Base-by-base conservation (phyloP, 2,888 invertebrate genomes). In the Mactromeris polynyma region DNA sequence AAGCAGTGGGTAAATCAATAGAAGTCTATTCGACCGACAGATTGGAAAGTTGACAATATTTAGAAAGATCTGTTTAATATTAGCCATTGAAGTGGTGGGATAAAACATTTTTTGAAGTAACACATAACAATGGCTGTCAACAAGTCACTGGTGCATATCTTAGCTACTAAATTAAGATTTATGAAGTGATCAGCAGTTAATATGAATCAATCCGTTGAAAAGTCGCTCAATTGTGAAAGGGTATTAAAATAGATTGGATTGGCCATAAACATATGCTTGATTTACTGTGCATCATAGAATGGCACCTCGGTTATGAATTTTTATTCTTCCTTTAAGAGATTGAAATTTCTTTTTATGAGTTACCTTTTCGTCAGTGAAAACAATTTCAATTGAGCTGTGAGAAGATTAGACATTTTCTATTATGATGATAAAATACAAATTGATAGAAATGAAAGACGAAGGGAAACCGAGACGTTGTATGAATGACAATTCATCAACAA, bases 241-340 rank as follows among this genome's bases (percentile, higher is more conserved):
- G 90, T 73, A 90, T 84, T 87, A 86, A 90, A 90, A 90, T 88
- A 86, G 90, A 90, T 86, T 90, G 88, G 86, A 84, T 86, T 78
- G 81, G 73, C 81, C 77, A 83, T 85, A 86, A 86, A 82, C 83
- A 42, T 73, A 77, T 58, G 88, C 79, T 82, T 90, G 84, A 90
- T 90, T 90, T 86, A 58, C 31, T 19, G 80, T 42, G 73, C 81
- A 81, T 73, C 73, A 87, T 82, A 83, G 86, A 77, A 82, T 42
- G 82, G 82, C 82, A 82, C 58, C 86, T 36, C 26, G n/a, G 78
- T 51, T 81, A 87, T 87, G 86, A 87, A 87, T 87, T 87, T 87
- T 82, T 77, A 77, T 82, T 87, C 86, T 86, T 85, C 54, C 80
- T 40, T 64, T 73, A 38, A 31, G 69, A 80, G 64, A 64, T 80